Evolutionary conservation across 2,797 vertebrate species (phyloP), one percentile per base, ranked within the genome.

Genomic region (Rallus crepitans): DNA sequence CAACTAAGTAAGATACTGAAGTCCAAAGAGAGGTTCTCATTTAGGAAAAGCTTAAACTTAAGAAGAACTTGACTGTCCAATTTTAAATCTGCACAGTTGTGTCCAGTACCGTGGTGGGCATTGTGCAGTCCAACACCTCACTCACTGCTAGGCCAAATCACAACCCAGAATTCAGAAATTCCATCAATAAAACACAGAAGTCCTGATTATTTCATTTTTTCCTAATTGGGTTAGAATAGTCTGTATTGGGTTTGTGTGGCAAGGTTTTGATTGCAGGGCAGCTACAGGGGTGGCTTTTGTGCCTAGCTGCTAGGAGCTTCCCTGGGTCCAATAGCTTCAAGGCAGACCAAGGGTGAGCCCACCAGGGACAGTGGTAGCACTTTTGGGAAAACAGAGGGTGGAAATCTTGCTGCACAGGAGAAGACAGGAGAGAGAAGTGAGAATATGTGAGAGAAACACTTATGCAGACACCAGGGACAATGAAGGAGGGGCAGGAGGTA

Each of bases 361-460:
- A 12, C 42, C 37, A 33, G 52, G 3, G 3, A 30, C 2, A 1
- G 17, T 17, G 2, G 30, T 55, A 48, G 3, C 2, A 0, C 6
- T 19, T 30, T 15, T 63, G 19, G 3, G n/a, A 40, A 15, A 71
- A n/a, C 4, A 24, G 52, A 45, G 9, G 11, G 6, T 9, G 8
- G 15, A 30, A 79, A 53, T 2, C 3, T 11, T 20, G 1, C 5
- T 33, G 16, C 15, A 2, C 37, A 81, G 47, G 7, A 42, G 12
- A 35, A 64, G 25, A 19, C 6, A 10, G 14, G 9, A 68, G 21
- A 69, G 3, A 2, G 0, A 11, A 31, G 2, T 40, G 23, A 50
- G 7, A 68, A 27, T 40, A 21, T 8, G 4, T n/a, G 10, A 31
- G 16, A 56, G n/a, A 39, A 73, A 70, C 16, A 66, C 2, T 33